phyloP scores from a whole-genome alignment of 2,113 vertebrate genomes.

The Theristicus caerulescens region DNA sequence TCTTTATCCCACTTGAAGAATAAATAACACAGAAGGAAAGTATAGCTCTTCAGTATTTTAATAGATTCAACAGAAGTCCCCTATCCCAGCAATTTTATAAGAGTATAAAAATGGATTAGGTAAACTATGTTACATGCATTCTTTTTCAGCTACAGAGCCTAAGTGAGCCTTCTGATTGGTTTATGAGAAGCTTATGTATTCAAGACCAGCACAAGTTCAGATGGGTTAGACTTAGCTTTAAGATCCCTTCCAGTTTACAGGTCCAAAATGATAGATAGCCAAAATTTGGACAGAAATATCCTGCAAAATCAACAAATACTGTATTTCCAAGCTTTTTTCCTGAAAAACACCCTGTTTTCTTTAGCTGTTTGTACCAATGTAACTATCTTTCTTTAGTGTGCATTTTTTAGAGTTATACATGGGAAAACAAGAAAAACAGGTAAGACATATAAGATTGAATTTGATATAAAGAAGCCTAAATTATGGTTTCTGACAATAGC shows the following conservation, averaged over 20 bases:
- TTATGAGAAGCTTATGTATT: background rate
- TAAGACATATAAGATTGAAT: background rate
- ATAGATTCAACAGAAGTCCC: background rate
- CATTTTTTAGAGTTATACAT: background rate
- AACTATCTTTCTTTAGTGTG: background rate
- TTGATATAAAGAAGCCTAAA: background rate
- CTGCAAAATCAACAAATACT: background rate
- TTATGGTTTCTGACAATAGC: background rate
- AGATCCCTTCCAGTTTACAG: background rate
- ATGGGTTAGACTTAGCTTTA: background rate
- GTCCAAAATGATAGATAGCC: background rate
- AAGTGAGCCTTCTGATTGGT: background rate
- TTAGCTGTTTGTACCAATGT: background rate
- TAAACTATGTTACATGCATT: background rate
- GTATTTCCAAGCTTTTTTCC: background rate
- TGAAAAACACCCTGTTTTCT: background rate
- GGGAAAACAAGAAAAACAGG: background rate
- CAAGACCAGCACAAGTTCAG: background rate
- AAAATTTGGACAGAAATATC: background rate
- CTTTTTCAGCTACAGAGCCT: background rate
- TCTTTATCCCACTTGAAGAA: background rate
- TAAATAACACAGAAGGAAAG: background rate
- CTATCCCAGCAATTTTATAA: background rate
- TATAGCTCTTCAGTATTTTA: background rate
- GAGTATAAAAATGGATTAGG: background rate